Base-by-base conservation (phyloP, 2,113 vertebrate species). In the Tamias sibiricus region DNA sequence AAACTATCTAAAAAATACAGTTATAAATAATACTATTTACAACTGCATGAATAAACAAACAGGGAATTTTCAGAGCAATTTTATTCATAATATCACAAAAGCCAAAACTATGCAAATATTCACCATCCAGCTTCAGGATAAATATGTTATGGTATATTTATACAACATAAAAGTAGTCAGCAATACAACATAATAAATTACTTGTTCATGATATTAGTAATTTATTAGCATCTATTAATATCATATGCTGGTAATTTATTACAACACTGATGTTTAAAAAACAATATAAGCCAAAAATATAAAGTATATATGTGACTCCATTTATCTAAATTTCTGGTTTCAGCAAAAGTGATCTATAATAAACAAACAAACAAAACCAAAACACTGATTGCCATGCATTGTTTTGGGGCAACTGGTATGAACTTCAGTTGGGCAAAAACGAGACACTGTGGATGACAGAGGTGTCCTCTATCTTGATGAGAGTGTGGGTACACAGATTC, bases 81-180 rank as follows among this genome's bases (percentile, higher is more conserved):
- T 83, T 87, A 76, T 66, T 76, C 32, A 44, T 66, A 86, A 79
- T 64, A 69, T 47, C 35, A 85, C 30, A 87, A 80, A 95, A 69
- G n/a, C 76, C 30, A 72, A 95, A 87, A 52, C 52, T 86, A 62
- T 10, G 8, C 26, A 93, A 76, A 97, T 85, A 82, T 47, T 85
- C 11, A 81, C 40, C 47, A 84, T 37, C 4, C 57, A 20, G 2
- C 32, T 26, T 81, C 68, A 87, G 30, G 12, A 57, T 69, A 64
- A 80, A 75, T 83, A 79, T 77, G 6, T 64, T 72, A 26, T 66
- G 6, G 4, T 37, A 74, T 35, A 40, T 68, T 81, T 83, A 59
- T 24, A 8, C 4, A 54, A 47, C n/a, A 37, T 77, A 74, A 89
- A 54, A 79, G 7, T 44, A 68, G 24, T 89, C 22, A 69, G 17